Evolutionary conservation across 1,140 invertebrate genomes (phyloP).

Genomic region (Drosophila trapezifrons): DNA sequence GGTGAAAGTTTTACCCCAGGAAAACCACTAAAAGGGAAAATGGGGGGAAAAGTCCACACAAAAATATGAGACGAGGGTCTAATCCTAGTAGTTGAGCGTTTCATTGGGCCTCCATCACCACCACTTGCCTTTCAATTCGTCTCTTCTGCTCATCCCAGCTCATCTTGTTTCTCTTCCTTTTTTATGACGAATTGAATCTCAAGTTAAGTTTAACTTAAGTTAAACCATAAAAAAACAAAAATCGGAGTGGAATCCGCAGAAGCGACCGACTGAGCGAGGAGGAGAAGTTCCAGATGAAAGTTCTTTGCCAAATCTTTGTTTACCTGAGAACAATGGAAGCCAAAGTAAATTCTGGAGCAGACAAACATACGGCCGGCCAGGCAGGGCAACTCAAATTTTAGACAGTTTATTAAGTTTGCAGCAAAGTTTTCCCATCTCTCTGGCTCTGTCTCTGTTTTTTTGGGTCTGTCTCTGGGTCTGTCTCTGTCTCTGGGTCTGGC

Average conservation of each 20-base stretch:
- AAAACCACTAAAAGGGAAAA: conserved; percentile 14
- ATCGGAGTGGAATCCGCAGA: not conserved
- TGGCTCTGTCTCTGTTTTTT: too few species aligned
- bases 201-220: not conserved
- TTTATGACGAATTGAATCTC: conserved; percentile 20
- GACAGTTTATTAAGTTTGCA: conserved; percentile 46
- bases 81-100: conserved; percentile 39
- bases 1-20: conserved; percentile 37
- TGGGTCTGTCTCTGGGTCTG: not conserved
- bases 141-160: not conserved
- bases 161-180: too few species aligned
- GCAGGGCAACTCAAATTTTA: conserved; percentile 35
- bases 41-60: not conserved
- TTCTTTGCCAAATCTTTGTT: conserved; percentile 24
- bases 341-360: conserved; percentile 28
- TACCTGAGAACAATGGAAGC: conserved; percentile 47
- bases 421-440: not conserved
- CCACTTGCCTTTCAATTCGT: conserved; percentile 10
- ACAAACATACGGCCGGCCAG: conserved; percentile 17
- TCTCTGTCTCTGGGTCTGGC: not conserved
- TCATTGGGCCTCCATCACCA: conserved; percentile 32
- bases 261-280: conserved; percentile 1
- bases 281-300: conserved; percentile 26
- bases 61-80: conserved; percentile 34
- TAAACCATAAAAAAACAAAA: conserved; percentile 7